phyloP scores from a whole-genome alignment of 2,797 vertebrate species.

The Lerista edwardsae region DNA sequence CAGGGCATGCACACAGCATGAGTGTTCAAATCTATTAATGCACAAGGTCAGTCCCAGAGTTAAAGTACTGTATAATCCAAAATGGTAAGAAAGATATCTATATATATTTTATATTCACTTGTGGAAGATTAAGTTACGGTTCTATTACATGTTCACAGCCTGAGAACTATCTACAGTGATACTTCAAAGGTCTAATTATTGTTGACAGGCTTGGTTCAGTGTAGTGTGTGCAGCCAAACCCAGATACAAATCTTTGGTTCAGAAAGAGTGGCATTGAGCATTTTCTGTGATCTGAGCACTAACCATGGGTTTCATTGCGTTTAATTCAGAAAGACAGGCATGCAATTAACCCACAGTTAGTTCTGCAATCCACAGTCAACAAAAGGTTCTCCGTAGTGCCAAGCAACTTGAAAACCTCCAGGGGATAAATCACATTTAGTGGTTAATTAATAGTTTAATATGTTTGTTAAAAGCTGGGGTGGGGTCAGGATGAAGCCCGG shows the following conservation, averaged over 20 bases:
- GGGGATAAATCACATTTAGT: slow-evolving; percentile 20
- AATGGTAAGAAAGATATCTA: neutral
- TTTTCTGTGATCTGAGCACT: slow-evolving; percentile 6
- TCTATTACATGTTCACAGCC: neutral
- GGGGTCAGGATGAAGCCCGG: slow-evolving; percentile 19
- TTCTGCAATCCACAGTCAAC: slow-evolving; percentile 21
- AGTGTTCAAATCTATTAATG: no score
- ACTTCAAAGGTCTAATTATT: slow-evolving; percentile 19
- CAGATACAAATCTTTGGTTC: slow-evolving; percentile 6
- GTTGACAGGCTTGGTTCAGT: neutral
- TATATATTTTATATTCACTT: neutral
- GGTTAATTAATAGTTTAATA: slow-evolving; percentile 24
- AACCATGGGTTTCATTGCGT: slow-evolving; percentile 22
- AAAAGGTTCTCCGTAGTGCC: slow-evolving; percentile 15
- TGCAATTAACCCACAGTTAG: slow-evolving; percentile 19
- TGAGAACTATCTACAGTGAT: neutral
- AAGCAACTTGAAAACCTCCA: slow-evolving; percentile 23
- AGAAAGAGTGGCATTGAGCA: neutral
- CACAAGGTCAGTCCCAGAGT: no score
- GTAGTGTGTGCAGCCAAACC: slow-evolving; percentile 5
- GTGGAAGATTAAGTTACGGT: neutral
- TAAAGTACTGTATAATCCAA: neutral
- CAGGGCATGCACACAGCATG: no score
- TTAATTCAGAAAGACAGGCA: slow-evolving; percentile 48
- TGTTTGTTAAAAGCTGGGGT: slow-evolving; percentile 24